phyloP scores from a whole-genome alignment of 2,113 vertebrate genomes.

The Acanthochromis polyacanthus region DNA sequence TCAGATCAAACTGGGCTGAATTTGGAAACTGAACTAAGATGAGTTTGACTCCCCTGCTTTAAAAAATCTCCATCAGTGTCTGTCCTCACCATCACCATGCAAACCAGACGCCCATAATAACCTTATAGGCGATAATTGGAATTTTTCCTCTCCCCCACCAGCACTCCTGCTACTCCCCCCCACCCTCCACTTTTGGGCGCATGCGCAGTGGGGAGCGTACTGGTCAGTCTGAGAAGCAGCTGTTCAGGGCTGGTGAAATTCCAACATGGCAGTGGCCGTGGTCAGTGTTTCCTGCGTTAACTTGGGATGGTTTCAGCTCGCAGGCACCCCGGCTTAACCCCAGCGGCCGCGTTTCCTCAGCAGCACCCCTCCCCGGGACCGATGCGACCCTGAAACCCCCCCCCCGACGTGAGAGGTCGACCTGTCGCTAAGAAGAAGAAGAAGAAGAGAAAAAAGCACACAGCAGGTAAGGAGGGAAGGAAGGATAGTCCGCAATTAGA shows the following conservation, averaged over 20 bases:
- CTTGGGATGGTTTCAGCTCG: slow-evolving; percentile 95
- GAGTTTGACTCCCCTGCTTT: no score
- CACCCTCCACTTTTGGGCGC: slow-evolving; percentile 78
- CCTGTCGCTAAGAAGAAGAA: slow-evolving; percentile 69
- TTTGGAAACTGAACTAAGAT: no score
- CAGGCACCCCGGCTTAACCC: slow-evolving; percentile 91
- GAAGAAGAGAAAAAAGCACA: slow-evolving; percentile 64
- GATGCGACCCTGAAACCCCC: slow-evolving; percentile 87
- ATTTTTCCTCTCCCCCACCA: background rate
- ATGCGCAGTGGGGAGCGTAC: slow-evolving; percentile 90
- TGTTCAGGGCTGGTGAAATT: slow-evolving; percentile 95
- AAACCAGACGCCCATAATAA: slow-evolving; percentile 52
- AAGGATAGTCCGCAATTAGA: slow-evolving; percentile 73
- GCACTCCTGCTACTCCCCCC: slow-evolving; percentile 4
- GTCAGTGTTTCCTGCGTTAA: slow-evolving; percentile 93
- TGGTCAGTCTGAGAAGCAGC: slow-evolving; percentile 93
- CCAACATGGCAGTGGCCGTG: slow-evolving; percentile 98
- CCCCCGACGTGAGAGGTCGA: slow-evolving; percentile 78
- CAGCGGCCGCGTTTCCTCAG: slow-evolving; percentile 84
- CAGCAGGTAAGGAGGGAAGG: slow-evolving; percentile 89
- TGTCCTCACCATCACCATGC: slow-evolving; percentile 14
- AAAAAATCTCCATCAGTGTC: no score
- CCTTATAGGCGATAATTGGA: slow-evolving; percentile 66
- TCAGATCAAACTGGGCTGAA: no score
- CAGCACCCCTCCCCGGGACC: slow-evolving; percentile 85